A percentile compares a stretch with the other conserved stretches of the same genome.
These are phyloP conservation scores for Lasioglossum lativentre DNA, from an alignment of 2,888 invertebrate genomes.

Conservation along the genomic window DNA sequence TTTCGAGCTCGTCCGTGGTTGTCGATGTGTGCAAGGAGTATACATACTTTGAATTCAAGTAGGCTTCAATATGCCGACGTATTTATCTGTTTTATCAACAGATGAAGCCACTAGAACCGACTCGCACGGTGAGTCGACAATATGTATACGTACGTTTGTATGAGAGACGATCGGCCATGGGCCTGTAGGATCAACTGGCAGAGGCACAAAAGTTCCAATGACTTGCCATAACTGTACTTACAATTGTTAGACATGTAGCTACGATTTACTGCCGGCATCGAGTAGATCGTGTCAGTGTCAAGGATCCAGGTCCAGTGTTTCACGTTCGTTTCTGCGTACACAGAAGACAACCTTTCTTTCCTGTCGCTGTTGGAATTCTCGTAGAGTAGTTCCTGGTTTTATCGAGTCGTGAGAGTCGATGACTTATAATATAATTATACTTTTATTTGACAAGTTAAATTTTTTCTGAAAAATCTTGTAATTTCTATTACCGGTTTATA, in stretches of 20 bases:
- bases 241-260: constrained; percentile 46
- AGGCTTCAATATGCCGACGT: constrained; percentile 57
- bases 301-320: constrained; percentile 61
- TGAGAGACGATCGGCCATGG: constrained; percentile 37
- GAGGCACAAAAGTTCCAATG: constrained; percentile 71
- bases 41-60: constrained; percentile 49
- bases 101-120: constrained; percentile 63
- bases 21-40: not conserved
- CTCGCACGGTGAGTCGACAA: constrained; percentile 58
- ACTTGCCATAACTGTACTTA: constrained; percentile 73
- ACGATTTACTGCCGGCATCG: constrained; percentile 65
- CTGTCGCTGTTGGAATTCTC: not conserved
- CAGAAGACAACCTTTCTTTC: not conserved
- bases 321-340: constrained; percentile 16
- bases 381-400: not conserved
- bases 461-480: no score
- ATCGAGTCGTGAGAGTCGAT: not conserved
- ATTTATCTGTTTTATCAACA: constrained; percentile 79
- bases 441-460: no score
- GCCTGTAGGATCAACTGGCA: constrained; percentile 42
- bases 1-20: not conserved
- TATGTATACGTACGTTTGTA: constrained; percentile 28
- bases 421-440: no score
- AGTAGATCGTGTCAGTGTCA: constrained; percentile 66
- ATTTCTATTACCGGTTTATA: no score